Evolutionary conservation across 2,797 vertebrate genomes (phyloP), one percentile per base, ranked within the genome.

Genomic region (Chiloscyllium punctatum): DNA sequence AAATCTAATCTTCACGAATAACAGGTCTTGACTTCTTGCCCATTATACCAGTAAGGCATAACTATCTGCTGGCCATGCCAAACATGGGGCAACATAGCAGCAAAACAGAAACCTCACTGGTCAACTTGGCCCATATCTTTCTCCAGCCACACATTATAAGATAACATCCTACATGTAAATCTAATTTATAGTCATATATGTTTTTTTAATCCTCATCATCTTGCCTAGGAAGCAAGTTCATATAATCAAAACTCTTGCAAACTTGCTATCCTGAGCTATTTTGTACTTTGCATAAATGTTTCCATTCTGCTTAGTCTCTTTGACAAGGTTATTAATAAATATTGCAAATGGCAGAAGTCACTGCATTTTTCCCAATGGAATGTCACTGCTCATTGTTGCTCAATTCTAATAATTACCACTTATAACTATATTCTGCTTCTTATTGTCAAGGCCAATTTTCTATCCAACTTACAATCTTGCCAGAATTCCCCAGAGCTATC

Each of bases 281-380:
- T 69, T 92, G 90, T 42, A 92, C 37, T 66, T 42, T 92, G 62
- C 27, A 62, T 90, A 92, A 69, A 69, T 92, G 42, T 42, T 68
- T 42, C 42, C 33, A 23, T 69, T 92, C 90, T 42, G 90, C 66
- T 21, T 91, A 21, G 33, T 92, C 68, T 66, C 62, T 68, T 23
- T 68, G n/a, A 25, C 66, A 92, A 92, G 90, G 90, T 69, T 69
- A 92, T 92, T 92, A 92, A 92, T 92, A 92, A 69, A 92, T n/a
- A 66, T 66, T 33, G 0, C 62, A 33, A 90, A 88, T 16, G 33
- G 57, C 30, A 91, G 18, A 69, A 37, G n/a, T 23, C 90, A 7
- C 62, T 42, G 66, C 62, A 92, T 37, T 69, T 92, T 92, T 92
- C 90, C 90, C n/a, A 42, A 42, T 69, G 90, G 90, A 9, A 69